Percentiles rank a stretch among this genome's conserved stretches.
phyloP scores from a whole-genome alignment of 2,888 invertebrate genomes.

The Elmis aenea region DNA sequence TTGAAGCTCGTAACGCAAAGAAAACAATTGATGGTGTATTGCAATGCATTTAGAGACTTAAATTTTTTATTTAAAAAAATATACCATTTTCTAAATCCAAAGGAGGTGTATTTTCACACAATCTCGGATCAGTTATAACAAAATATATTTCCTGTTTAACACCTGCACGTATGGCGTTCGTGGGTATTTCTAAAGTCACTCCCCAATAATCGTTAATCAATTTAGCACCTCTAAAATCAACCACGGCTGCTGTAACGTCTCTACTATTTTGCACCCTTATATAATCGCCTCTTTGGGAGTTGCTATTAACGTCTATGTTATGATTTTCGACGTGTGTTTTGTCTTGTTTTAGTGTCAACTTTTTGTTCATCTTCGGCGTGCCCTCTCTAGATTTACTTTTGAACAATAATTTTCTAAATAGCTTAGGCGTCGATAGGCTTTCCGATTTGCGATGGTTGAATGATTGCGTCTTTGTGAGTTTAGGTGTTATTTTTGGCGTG shows the following conservation, averaged over 20 bases:
- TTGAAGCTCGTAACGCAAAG: no score
- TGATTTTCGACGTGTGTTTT: constrained; percentile 6
- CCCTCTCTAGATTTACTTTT: constrained; percentile 27
- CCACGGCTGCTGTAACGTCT: constrained; percentile 51
- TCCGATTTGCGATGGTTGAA: constrained; percentile 42
- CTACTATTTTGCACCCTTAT: constrained; percentile 34
- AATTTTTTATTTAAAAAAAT: constrained; percentile 20
- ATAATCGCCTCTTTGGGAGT: constrained; percentile 1
- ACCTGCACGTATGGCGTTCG: constrained; percentile 78
- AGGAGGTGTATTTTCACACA: constrained; percentile 70
- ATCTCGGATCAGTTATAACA: constrained; percentile 77
- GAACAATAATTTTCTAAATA: constrained; percentile 42
- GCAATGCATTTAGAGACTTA: background rate
- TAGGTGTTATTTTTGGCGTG: constrained; percentile 42
- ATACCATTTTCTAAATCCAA: constrained; percentile 87
- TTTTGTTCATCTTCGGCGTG: constrained; percentile 11
- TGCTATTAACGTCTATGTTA: constrained; percentile 5
- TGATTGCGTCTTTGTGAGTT: constrained; percentile 47
- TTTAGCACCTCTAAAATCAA: constrained; percentile 75
- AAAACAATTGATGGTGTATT: no score
- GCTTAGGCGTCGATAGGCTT: constrained; percentile 38
- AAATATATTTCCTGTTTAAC: constrained; percentile 90
- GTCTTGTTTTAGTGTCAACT: constrained; percentile 1
- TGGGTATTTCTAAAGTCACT: constrained; percentile 83
- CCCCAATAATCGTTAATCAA: constrained; percentile 86